Conservation (phyloP, 1,140 invertebrate species). For the Halyomorpha halys region DNA sequence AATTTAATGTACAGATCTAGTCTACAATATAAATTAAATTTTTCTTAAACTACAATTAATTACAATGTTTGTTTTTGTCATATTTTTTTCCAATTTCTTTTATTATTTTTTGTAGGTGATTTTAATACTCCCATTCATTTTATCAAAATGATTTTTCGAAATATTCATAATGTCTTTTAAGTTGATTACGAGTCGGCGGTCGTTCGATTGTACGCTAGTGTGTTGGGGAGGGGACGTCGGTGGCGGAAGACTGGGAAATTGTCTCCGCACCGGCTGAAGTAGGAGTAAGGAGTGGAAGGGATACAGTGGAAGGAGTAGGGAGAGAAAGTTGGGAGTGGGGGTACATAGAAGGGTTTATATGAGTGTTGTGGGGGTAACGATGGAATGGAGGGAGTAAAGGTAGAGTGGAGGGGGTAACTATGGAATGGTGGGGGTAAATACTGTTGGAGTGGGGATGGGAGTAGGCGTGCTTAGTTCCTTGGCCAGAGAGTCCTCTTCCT, state of each 20-base stretch:
- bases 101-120: background rate
- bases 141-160: background rate
- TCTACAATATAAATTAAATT: slow-evolving; percentile 7
- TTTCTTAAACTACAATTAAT: slow-evolving; percentile 4
- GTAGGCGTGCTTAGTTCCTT: slow-evolving; percentile 11
- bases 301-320: too few relatives aligned
- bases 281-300: too few relatives aligned
- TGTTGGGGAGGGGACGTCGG: too few relatives aligned
- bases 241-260: too few relatives aligned
- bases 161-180: background rate
- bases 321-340: too few relatives aligned
- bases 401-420: too few relatives aligned
- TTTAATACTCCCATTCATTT: background rate
- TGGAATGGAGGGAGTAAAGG: too few relatives aligned
- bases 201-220: too few relatives aligned
- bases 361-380: too few relatives aligned
- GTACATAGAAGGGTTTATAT: too few relatives aligned
- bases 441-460: slow-evolving; percentile 1
- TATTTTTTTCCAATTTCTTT: background rate
- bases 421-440: background rate
- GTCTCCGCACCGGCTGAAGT: too few relatives aligned
- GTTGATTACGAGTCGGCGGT: too few relatives aligned
- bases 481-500: slow-evolving; percentile 37
- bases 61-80: background rate
- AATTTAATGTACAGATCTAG: slow-evolving; percentile 4